Evolutionary conservation across 2,888 invertebrate species (phyloP).

Genomic region (Chymomyza fuscimana): DNA sequence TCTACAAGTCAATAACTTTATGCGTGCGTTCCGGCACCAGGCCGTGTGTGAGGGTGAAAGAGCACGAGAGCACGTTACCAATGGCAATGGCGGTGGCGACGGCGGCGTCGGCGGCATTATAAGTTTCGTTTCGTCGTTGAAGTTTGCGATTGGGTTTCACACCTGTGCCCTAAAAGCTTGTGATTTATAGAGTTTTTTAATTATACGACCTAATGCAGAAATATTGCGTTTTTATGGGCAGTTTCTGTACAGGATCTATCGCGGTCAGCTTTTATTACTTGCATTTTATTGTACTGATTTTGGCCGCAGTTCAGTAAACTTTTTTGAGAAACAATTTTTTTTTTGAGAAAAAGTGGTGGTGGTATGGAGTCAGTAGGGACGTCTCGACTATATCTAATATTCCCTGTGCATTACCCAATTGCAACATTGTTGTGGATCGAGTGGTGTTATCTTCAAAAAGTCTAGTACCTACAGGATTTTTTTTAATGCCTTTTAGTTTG

Average conservation of each 20-base stretch:
- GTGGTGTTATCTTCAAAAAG: too few species aligned
- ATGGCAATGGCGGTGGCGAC: not conserved
- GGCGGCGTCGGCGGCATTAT: too few species aligned
- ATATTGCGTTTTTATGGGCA: not conserved
- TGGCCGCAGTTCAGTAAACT: not conserved
- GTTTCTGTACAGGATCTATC: not conserved
- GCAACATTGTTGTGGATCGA: too few species aligned
- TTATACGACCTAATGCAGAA: not conserved
- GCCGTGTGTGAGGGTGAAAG: constrained; percentile 5
- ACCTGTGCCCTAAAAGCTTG: not conserved
- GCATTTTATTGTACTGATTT: not conserved
- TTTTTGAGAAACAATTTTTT: not conserved
- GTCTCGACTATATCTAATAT: too few species aligned
- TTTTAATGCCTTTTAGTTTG: too few species aligned
- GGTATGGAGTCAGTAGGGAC: too few species aligned
- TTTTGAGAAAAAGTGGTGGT: too few species aligned
- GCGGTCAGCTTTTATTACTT: not conserved
- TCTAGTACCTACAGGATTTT: too few species aligned
- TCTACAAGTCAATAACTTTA: not conserved
- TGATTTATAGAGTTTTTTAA: not conserved
- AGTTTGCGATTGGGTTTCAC: not conserved
- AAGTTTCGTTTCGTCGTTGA: not conserved
- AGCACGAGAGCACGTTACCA: not conserved
- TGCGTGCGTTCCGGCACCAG: not conserved
- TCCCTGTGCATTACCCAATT: too few species aligned